Evolutionary conservation across 1,140 invertebrate species (phyloP), one percentile per base, ranked within the genome.

Genomic region (Drosophila virilis): DNA sequence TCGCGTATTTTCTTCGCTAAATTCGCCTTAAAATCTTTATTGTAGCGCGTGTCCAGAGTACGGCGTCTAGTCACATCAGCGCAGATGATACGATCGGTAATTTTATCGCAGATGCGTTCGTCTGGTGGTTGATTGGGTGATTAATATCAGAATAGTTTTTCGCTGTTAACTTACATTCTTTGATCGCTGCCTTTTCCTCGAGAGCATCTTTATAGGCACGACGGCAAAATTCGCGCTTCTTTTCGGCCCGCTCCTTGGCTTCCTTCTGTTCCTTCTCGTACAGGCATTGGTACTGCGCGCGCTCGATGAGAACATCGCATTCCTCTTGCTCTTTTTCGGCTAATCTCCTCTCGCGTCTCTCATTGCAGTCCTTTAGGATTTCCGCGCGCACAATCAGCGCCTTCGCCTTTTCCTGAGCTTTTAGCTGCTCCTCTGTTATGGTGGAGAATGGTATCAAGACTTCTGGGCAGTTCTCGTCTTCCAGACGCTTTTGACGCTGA

Each of bases 241-340:
- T 35, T 10, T 54, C 58, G 6, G 50, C 64, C 35, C 60, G 45
- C 58, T 74, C 66, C 10, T 50, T 55, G 0, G 64, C 46, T 0
- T 48, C 68, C n/a, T 52, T 42, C 17, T 75, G 32, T 15, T 90
- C 84, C 32, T 75, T 48, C 1, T 80, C 77, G 15, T 73, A 43
- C 13, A 90, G 61, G 13, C 80, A 84, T 42, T 84, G 52, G 42
- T 74, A 84, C 28, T 89, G 74, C 4, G 69, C 84, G 0, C 84
- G 74, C 0, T 33, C 51, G n/a, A 52, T 10, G n/a, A 33, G 6
- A 1, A 8, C 15, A 8, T 72, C 69, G 32, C 2, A 43, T 6
- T 38, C 1, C n/a, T 72, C 43, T 32, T 66, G 43, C n/a, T 72
- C 45, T 13, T 33, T 12, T 0, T 51, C 35, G 0, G 22, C 37